These are phyloP conservation scores for Chelonoidis abingdonii DNA, from an alignment of 2,113 vertebrate genomes.

Conservation along the genomic window DNA sequence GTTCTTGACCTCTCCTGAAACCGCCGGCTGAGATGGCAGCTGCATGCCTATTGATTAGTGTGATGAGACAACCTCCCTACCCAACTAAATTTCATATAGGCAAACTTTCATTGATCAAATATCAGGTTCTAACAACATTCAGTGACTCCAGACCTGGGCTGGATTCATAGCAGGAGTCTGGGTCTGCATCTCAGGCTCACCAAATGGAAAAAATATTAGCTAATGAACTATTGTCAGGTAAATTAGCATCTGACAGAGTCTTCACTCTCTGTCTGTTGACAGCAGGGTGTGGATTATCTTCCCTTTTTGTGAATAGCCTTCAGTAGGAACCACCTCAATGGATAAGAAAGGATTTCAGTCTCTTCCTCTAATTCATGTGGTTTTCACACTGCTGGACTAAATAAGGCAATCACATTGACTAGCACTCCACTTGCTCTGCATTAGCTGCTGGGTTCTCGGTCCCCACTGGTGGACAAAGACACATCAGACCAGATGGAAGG, in stretches of 20 bases:
- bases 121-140: background rate
- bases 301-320: conserved; percentile 37
- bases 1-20: background rate
- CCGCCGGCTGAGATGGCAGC: background rate
- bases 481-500: conserved; percentile 2
- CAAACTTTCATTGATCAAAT: conserved; percentile 18
- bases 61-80: background rate
- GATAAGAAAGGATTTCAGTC: conserved; percentile 42
- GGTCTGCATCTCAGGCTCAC: background rate
- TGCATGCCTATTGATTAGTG: background rate
- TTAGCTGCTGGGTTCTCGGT: background rate
- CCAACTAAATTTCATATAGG: background rate
- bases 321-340: conserved; percentile 22
- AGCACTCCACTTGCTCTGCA: background rate
- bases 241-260: conserved; percentile 40
- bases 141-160: background rate
- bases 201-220: conserved; percentile 60
- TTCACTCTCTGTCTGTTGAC: background rate
- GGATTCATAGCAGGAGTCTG: background rate
- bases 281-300: conserved; percentile 29
- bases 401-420: background rate
- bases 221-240: conserved; percentile 46
- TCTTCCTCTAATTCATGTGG: conserved; percentile 3
- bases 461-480: background rate
- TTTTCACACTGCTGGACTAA: background rate